These are phyloP conservation scores for Gallinago solitaria DNA, from an alignment of 2,797 vertebrate genomes.

Conservation along the genomic window DNA sequence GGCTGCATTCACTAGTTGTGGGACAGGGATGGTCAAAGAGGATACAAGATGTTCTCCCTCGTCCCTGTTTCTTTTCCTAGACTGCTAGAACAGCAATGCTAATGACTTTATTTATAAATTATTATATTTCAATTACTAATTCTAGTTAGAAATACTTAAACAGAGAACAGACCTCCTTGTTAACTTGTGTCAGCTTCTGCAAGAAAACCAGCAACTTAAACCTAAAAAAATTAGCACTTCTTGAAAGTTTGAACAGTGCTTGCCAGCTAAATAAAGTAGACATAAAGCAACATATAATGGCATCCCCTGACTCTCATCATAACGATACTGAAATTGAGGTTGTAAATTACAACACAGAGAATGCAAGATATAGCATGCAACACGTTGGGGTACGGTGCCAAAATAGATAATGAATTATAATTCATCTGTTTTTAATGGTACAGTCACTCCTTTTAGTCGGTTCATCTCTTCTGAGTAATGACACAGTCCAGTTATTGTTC, in stretches of 20 bases:
- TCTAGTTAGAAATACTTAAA: background rate
- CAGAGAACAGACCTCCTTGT: background rate
- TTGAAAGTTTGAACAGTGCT: background rate
- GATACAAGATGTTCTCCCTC: background rate
- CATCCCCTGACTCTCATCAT: background rate
- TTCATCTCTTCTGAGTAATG: slow-evolving; percentile 9
- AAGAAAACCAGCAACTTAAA: background rate
- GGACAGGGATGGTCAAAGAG: background rate
- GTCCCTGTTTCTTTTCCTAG: background rate
- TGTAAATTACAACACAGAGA: background rate
- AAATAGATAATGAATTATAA: slow-evolving; percentile 12
- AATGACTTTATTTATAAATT: background rate
- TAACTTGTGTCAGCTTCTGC: background rate
- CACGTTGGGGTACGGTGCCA: background rate
- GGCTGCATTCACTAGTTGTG: background rate
- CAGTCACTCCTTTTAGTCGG: slow-evolving; percentile 12
- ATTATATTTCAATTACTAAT: background rate
- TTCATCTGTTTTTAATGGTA: slow-evolving; percentile 32
- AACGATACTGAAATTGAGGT: background rate
- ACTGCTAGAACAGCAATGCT: background rate
- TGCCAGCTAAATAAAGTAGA: slow-evolving; percentile 5
- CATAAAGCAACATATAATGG: background rate
- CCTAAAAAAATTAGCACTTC: background rate
- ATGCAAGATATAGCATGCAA: slow-evolving; percentile 37
- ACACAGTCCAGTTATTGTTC: slow-evolving; percentile 1